Evolutionary conservation across 2,113 vertebrate genomes (phyloP).

Genomic region (Zeus faber): DNA sequence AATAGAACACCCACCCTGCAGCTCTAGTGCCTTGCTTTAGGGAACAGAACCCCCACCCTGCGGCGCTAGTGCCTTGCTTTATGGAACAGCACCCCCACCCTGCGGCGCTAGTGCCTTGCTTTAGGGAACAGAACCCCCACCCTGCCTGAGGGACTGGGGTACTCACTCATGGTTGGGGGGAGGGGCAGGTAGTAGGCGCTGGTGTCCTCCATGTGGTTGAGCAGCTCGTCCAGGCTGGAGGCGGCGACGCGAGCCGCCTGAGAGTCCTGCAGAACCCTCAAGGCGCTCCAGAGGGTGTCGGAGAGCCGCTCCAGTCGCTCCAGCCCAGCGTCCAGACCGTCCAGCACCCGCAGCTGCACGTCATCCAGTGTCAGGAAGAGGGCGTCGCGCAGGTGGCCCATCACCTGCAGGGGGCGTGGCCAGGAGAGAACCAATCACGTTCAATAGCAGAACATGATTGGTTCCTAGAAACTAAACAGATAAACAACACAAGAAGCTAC

Average conservation of each 20-base stretch:
- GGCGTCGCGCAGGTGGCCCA: conserved; percentile 63
- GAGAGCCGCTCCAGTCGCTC: conserved; percentile 41
- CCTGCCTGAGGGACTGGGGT: neutral
- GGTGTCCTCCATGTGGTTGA: conserved; percentile 63
- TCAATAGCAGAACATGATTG: too few species aligned
- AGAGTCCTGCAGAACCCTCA: conserved; percentile 42
- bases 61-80: too few species aligned
- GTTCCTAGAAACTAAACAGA: too few species aligned
- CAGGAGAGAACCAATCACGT: too few species aligned
- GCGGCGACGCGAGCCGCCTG: conserved; percentile 35
- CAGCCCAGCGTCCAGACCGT: conserved; percentile 40
- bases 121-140: neutral
- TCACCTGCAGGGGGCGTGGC: conserved; percentile 36
- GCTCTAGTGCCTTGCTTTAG: neutral
- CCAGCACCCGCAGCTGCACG: conserved; percentile 53
- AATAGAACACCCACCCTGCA: neutral
- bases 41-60: too few species aligned
- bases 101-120: too few species aligned
- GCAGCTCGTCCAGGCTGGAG: conserved; percentile 49
- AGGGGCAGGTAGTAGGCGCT: conserved; percentile 65
- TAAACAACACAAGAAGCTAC: too few species aligned
- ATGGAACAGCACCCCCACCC: neutral
- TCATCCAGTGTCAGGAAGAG: conserved; percentile 62
- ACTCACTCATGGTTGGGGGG: conserved; percentile 63
- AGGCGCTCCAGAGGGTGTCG: neutral